These are phyloP conservation scores for Bos indicus DNA, from an alignment of 2,113 vertebrate species.

Conservation along the genomic window DNA sequence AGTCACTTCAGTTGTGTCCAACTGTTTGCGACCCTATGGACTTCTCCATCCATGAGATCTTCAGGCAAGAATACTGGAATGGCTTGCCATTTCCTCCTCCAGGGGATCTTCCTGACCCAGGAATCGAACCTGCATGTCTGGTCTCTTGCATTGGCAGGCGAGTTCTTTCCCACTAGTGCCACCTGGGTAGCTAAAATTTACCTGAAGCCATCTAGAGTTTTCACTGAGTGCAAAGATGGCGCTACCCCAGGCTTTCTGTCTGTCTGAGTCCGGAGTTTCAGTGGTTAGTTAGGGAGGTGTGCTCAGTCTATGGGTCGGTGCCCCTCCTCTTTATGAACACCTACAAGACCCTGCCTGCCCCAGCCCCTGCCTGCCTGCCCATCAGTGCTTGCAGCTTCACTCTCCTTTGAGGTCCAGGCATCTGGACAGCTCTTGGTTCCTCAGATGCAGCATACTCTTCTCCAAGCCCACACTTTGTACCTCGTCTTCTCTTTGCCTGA, in stretches of 20 bases:
- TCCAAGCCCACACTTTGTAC: neutral
- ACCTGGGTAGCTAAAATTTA: too few relatives aligned
- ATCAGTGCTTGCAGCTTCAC: neutral
- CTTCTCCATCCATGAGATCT: too few relatives aligned
- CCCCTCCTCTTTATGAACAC: neutral
- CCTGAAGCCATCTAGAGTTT: neutral
- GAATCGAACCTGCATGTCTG: too few relatives aligned
- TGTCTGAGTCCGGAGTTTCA: neutral
- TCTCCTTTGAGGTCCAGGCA: neutral
- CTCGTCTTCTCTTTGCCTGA: neutral
- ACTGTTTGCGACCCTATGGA: too few relatives aligned
- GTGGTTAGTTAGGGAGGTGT: neutral
- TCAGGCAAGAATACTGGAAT: too few relatives aligned
- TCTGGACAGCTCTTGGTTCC: neutral
- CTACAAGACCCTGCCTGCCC: neutral
- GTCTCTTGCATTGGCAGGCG: too few relatives aligned
- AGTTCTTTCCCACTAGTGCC: too few relatives aligned
- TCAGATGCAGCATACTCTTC: neutral
- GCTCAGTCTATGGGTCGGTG: neutral
- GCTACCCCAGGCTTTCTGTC: neutral
- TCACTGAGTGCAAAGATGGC: neutral
- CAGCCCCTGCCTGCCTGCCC: rapidly evolving
- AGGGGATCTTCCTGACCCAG: too few relatives aligned
- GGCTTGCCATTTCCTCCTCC: too few relatives aligned
- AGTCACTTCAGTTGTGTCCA: too few relatives aligned